These are phyloP conservation scores for Lottia gigantea DNA, from an alignment of 2,888 invertebrate species.

Conservation along the genomic window DNA sequence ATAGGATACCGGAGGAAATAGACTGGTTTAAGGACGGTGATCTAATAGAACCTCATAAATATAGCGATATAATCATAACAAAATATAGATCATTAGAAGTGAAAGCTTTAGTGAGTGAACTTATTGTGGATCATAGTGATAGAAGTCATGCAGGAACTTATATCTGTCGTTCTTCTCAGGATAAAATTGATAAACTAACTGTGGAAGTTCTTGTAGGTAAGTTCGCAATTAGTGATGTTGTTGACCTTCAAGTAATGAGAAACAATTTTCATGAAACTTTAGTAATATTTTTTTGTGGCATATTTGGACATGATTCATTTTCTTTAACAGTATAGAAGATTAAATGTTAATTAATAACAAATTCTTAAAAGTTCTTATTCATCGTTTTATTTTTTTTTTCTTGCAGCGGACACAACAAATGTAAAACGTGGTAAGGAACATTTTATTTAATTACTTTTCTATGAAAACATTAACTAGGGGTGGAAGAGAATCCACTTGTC, in stretches of 20 bases:
- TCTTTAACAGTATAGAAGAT: too few relatives aligned
- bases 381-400: background rate
- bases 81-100: background rate
- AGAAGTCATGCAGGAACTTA: background rate
- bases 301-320: background rate
- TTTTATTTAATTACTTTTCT: background rate
- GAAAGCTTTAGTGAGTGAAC: background rate
- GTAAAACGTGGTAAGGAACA: conserved; percentile 2
- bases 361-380: too few relatives aligned
- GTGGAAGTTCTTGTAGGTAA: background rate
- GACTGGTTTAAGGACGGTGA: conserved; percentile 1
- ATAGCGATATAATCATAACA: background rate
- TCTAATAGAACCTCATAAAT: conserved; percentile 2
- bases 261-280: too few relatives aligned
- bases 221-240: background rate
- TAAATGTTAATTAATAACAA: too few relatives aligned
- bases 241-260: too few relatives aligned
- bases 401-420: background rate
- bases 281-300: too few relatives aligned
- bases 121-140: conserved; percentile 10
- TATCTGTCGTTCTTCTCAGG: conserved; percentile 3
- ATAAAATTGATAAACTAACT: conserved; percentile 1
- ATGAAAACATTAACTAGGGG: background rate
- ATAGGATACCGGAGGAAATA: background rate
- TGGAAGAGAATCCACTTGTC: too few relatives aligned